A percentile compares a stretch with the other conserved stretches of the same genome.
These are phyloP conservation scores for Cynoglossus semilaevis DNA, from an alignment of 2,113 vertebrate species.

Conservation along the genomic window DNA sequence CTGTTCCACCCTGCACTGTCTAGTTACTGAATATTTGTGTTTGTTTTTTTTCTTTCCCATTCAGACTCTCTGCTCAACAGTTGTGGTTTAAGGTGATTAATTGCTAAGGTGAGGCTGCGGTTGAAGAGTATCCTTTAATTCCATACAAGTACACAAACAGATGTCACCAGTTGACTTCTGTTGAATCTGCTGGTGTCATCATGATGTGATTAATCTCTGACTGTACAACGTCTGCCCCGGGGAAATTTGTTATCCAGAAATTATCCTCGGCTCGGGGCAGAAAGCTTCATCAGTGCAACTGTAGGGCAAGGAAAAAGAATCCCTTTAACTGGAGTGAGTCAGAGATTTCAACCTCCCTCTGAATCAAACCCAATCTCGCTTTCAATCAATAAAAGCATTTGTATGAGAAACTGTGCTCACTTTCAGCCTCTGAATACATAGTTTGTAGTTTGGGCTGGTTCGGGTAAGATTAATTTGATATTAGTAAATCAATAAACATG, in stretches of 20 bases:
- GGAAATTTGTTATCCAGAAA: slow-evolving; percentile 1
- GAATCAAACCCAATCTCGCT: slow-evolving; percentile 57
- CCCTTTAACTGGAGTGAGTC: slow-evolving; percentile 41
- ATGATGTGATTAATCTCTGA: neutral
- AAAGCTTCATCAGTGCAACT: slow-evolving; percentile 27
- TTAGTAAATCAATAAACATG: neutral
- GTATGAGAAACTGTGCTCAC: slow-evolving; percentile 11
- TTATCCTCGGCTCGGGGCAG: neutral
- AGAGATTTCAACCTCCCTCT: slow-evolving; percentile 39
- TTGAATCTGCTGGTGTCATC: neutral
- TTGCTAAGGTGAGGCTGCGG: neutral
- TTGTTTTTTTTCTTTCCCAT: neutral
- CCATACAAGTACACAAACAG: neutral
- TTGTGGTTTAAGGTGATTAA: neutral
- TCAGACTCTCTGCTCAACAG: neutral
- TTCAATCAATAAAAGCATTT: slow-evolving; percentile 47
- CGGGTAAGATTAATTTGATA: neutral
- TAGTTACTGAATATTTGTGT: too few relatives aligned
- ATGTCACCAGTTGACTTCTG: neutral
- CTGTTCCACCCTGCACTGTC: too few relatives aligned
- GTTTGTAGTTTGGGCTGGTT: neutral
- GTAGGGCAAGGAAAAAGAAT: slow-evolving; percentile 5
- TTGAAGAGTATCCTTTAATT: neutral
- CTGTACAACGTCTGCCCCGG: neutral
- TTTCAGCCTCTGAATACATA: neutral